A percentile compares a stretch with the other conserved stretches of the same genome.
These are phyloP conservation scores for Tursiops truncatus DNA, from an alignment of 2,113 vertebrate genomes.

Conservation along the genomic window DNA sequence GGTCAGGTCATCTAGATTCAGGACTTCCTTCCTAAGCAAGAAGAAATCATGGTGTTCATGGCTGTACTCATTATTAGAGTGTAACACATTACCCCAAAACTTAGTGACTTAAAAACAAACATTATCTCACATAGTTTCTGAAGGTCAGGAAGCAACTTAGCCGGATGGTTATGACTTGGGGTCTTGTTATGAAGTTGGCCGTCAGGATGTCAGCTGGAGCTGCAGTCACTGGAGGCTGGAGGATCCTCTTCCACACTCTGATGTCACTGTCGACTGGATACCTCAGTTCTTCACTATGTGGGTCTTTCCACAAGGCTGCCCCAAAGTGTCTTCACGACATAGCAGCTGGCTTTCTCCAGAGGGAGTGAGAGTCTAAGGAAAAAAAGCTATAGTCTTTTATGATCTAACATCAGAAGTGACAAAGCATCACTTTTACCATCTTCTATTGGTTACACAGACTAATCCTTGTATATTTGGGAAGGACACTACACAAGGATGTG, in stretches of 20 bases:
- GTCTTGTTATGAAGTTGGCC: not conserved
- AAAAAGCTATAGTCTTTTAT: not conserved
- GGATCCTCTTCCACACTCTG: not conserved
- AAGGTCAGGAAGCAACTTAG: not conserved
- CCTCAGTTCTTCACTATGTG: not conserved
- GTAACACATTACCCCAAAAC: not conserved
- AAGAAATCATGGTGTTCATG: not conserved
- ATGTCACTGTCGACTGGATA: accelerated
- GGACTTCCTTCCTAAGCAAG: not conserved
- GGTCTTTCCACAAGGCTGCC: not conserved
- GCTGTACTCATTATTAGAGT: not conserved
- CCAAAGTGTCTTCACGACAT: not conserved
- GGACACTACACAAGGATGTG: not conserved
- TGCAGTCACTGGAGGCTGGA: not conserved
- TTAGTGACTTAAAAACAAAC: not conserved
- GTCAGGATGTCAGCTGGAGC: not conserved
- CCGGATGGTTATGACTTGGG: not conserved
- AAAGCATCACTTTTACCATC: not conserved
- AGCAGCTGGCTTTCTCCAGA: not conserved
- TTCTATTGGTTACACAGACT: not conserved
- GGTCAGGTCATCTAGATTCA: not conserved
- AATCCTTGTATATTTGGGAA: not conserved
- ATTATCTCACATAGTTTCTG: not conserved
- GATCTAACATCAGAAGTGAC: not conserved
- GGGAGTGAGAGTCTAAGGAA: not conserved